Percentiles rank a stretch among this genome's conserved stretches.
Evolutionary conservation across 2,797 vertebrate species (phyloP).

Genomic region (Chelmon rostratus): DNA sequence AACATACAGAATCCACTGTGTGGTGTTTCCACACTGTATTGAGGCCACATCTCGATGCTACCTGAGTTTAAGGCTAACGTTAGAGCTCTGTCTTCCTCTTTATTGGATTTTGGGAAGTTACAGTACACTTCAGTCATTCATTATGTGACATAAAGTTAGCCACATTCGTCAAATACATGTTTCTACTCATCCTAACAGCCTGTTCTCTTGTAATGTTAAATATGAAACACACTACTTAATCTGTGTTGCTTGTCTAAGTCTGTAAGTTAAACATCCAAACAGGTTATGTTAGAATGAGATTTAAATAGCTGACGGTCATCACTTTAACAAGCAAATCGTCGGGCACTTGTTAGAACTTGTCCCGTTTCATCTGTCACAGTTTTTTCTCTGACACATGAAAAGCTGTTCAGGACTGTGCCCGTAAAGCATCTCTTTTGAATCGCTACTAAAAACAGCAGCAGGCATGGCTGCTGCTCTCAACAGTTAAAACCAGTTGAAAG

Average conservation of each 20-base stretch:
- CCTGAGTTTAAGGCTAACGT: too few species aligned
- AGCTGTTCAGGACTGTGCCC: background rate
- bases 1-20: background rate
- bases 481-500: slow-evolving; percentile 29
- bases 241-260: too few species aligned
- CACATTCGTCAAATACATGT: background rate
- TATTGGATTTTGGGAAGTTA: background rate
- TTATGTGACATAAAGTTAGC: background rate
- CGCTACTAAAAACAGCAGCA: background rate
- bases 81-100: background rate
- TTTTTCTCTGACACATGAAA: slow-evolving; percentile 12
- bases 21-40: too few species aligned
- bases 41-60: too few species aligned
- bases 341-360: too few species aligned
- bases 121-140: background rate
- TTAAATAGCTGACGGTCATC: too few species aligned
- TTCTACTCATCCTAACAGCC: background rate
- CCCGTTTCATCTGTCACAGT: too few species aligned
- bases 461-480: slow-evolving; percentile 16
- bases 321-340: too few species aligned
- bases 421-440: slow-evolving; percentile 22
- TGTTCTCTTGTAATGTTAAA: background rate
- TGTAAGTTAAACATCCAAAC: background rate
- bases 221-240: background rate
- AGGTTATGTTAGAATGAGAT: background rate